Base-by-base conservation (phyloP, 2,113 vertebrate genomes). In the Elanoides forficatus region DNA sequence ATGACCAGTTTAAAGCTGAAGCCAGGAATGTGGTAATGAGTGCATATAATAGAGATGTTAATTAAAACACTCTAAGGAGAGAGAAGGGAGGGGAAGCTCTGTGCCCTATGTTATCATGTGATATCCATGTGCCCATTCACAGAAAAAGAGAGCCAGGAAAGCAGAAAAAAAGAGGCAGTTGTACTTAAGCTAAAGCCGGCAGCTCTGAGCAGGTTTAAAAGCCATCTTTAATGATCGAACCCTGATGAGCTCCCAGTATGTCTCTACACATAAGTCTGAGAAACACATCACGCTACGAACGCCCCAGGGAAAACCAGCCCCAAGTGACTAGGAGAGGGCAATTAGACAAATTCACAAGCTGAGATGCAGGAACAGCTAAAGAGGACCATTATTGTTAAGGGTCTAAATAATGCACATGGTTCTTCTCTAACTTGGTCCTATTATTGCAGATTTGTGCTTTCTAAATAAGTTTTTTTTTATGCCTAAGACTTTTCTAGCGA, bases 11-110 rank as follows among this genome's bases (percentile, higher is more conserved):
- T 94, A 96, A 96, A 95, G 90, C 74, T 16, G 15, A 88, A 88
- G 81, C 87, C 93, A 96, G 93, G 96, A 97, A 97, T 96, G 96
- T 96, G 96, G 96, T 97, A 97, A 97, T 97, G 96, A 97, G 90
- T 16, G 36, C 5, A 15, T 85, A 53, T 80, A 94, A 93, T 90
- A 93, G 90, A 90, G 96, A 96, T 96, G 96, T 96, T 96, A 94
- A 97, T 97, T 97, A 96, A 96, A 97, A 86, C 85, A 75, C 62
- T 95, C 40, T 53, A 65, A 94, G 87, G 73, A 93, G 42, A 74
- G 68, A 84, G 67, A 68, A 47, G 42, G 84, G 87, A 93, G 87
- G 86, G 90, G 58, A 88, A 4, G 4, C 59, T 95, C 36, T 60
- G 67, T 93, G 73, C 50, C 87, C 65, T 36, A 1, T 56, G 52